Evolutionary conservation across 2,797 vertebrate species (phyloP).

Genomic region (Dicrostonyx torquatus): DNA sequence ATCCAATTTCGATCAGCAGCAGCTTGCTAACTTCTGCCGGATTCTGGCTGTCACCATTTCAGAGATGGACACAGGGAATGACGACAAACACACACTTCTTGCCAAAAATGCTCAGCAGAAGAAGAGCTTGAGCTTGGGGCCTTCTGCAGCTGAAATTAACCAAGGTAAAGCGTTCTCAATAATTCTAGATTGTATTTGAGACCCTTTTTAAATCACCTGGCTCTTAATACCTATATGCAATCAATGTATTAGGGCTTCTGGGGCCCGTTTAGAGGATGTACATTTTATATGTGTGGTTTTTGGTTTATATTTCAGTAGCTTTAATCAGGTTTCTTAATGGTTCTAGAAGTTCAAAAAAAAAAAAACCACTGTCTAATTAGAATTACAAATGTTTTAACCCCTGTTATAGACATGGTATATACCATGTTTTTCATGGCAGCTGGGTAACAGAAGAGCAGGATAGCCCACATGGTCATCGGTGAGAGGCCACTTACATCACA

Average conservation of each 20-base stretch:
- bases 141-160: constrained; percentile 96
- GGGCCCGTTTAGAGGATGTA: neutral
- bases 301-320: too few relatives aligned
- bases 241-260: neutral
- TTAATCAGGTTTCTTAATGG: constrained; percentile 41
- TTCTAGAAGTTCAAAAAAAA: constrained; percentile 8
- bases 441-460: constrained; percentile 10
- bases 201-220: neutral
- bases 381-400: constrained; percentile 23
- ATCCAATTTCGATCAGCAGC: constrained; percentile 98
- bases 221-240: neutral
- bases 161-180: constrained; percentile 89
- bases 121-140: constrained; percentile 91
- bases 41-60: constrained; percentile 99
- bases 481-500: neutral
- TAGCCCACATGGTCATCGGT: neutral
- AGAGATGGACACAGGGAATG: constrained; percentile 95
- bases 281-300: neutral
- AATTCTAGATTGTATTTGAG: constrained; percentile 13
- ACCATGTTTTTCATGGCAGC: neutral
- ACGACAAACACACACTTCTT: constrained; percentile 98
- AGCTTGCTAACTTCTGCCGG: constrained; percentile 98
- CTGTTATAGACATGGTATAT: neutral
- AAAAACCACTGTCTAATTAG: neutral
- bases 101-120: constrained; percentile 98